A percentile compares a stretch with the other conserved stretches of the same genome.
phyloP scores from a whole-genome alignment of 2,797 vertebrate species.

The Cephalopachus bancanus region DNA sequence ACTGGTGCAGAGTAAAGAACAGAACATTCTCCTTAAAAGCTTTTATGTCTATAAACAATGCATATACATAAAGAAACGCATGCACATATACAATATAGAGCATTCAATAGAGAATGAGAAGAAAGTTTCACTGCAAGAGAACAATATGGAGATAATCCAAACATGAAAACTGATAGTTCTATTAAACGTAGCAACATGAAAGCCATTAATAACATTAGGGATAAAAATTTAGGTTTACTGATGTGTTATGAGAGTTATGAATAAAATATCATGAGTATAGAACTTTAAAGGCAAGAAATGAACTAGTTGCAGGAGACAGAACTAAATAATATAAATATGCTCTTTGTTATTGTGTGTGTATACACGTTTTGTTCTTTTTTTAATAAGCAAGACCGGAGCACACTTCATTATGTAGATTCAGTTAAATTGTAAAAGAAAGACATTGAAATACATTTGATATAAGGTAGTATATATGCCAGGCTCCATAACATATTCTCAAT shows the following conservation, averaged over 20 bases:
- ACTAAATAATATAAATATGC: neutral
- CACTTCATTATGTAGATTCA: neutral
- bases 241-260: neutral
- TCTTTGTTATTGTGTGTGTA: neutral
- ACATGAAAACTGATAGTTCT: neutral
- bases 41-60: neutral
- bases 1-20: neutral
- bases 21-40: neutral
- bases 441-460: neutral
- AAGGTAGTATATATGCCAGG: neutral
- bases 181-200: neutral
- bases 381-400: neutral
- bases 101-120: neutral
- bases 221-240: neutral
- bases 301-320: fast-evolving
- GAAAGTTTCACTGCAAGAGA: neutral
- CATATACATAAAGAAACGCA: neutral
- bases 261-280: neutral
- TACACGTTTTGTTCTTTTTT: neutral
- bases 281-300: neutral
- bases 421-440: neutral
- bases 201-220: neutral
- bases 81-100: neutral
- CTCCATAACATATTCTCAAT: neutral
- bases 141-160: neutral